Base-by-base conservation (phyloP, 2,797 vertebrate species). In the Argya squamiceps region DNA sequence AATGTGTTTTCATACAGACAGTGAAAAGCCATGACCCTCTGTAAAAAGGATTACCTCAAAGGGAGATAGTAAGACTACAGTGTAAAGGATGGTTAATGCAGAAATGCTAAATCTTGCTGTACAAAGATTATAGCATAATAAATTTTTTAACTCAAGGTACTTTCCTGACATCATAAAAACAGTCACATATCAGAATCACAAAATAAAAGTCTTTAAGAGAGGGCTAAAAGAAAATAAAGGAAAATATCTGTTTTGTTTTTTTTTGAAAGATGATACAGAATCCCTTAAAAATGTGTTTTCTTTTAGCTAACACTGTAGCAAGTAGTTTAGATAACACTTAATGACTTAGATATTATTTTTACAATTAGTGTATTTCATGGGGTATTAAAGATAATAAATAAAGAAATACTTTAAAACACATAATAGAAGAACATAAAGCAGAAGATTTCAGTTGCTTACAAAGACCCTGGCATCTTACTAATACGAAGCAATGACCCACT, bases 11-110 rank as follows among this genome's bases (percentile, higher is more conserved):
- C 70, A 60, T 53, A 55, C 21, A 32, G 90, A 41, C 86, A 43
- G 10, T 70, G 70, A 82, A 93, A 94, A 95, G 93, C 74, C 84
- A 29, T 91, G 92, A 91, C 93, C 88, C 59, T 84, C 55, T 94
- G 80, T 96, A 86, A 95, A 95, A 90, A 84, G 70, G 70, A 95
- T 97, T 96, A 88, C 65, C 80, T 94, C 64, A 34, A 76, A 88
- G 79, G 53, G 32, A 92, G 86, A 77, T 92, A 92, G 68, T 65
- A 85, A 62, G 75, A 77, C 56, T 91, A n/a, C 36, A 70, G 52
- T 43, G 52, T 91, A 93, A 93, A 85, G 12, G 64, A 71, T 82
- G 16, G 41, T 74, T 92, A 93, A 94, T 62, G 69, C 50, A 85
- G 49, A 96, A 94, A 93, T 77, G 50, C 41, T 93, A 88, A 96